These are phyloP conservation scores for Cheilosia impressa DNA, from an alignment of 2,888 invertebrate species.

Conservation along the genomic window DNA sequence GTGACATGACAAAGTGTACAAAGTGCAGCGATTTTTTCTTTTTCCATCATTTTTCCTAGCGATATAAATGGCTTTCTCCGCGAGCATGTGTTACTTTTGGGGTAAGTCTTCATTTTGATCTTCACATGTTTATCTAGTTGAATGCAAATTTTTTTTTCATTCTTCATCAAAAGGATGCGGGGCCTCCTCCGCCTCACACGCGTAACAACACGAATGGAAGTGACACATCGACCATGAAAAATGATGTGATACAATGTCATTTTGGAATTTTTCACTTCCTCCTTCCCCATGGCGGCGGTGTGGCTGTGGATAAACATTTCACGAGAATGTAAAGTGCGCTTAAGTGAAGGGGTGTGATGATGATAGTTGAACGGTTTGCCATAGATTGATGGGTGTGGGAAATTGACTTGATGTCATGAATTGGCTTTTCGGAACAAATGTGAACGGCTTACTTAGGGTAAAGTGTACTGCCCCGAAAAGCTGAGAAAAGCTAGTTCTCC, in stretches of 20 bases:
- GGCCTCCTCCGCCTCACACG: constrained; percentile 25
- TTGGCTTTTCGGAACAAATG: constrained; percentile 7
- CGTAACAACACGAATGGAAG: constrained; percentile 71
- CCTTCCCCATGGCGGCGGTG: background rate
- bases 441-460: too few species aligned
- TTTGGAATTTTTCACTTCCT: constrained; percentile 60
- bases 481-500: too few species aligned
- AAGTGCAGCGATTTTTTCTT: constrained; percentile 49
- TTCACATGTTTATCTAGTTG: constrained; percentile 65
- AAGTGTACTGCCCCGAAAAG: too few species aligned
- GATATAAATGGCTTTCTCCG: constrained; percentile 53
- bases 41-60: constrained; percentile 56
- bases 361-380: constrained; percentile 53
- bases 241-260: constrained; percentile 75
- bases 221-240: constrained; percentile 75
- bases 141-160: constrained; percentile 65
- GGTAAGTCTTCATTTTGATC: constrained; percentile 48
- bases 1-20: constrained; percentile 43
- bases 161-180: constrained; percentile 37
- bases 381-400: constrained; percentile 65
- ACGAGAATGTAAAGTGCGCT: constrained; percentile 69
- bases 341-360: constrained; percentile 69
- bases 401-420: constrained; percentile 46
- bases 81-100: constrained; percentile 60
- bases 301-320: constrained; percentile 51